These are phyloP conservation scores for Zophobas atratus DNA, from an alignment of 1,140 invertebrate genomes.

Conservation along the genomic window DNA sequence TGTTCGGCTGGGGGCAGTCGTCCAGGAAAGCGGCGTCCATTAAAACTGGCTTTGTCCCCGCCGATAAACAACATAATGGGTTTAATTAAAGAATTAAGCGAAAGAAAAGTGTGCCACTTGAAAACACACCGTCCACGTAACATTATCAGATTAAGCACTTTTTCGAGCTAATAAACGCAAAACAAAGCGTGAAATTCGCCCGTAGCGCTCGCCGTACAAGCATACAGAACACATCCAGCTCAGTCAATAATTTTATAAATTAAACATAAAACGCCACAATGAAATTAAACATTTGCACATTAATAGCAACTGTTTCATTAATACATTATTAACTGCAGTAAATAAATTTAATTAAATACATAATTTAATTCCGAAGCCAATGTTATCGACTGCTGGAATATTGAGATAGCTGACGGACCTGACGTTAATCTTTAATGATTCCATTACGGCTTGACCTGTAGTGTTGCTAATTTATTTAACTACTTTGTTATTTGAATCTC, in stretches of 20 bases:
- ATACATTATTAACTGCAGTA: conserved; percentile 61
- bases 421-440: conserved; percentile 59
- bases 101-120: conserved; percentile 29
- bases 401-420: conserved; percentile 53
- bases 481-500: conserved; percentile 59
- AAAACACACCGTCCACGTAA: conserved; percentile 6
- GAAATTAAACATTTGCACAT: conserved; percentile 60
- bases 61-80: conserved; percentile 15
- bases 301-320: conserved; percentile 63
- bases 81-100: conserved; percentile 27
- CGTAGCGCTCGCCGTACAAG: conserved; percentile 1
- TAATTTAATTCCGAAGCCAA: conserved; percentile 52
- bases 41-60: conserved; percentile 22
- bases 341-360: conserved; percentile 63
- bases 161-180: conserved; percentile 24
- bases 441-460: conserved; percentile 53
- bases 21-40: not conserved
- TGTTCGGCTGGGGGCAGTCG: too few relatives aligned
- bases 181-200: conserved; percentile 12
- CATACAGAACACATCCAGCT: conserved; percentile 34
- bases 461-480: conserved; percentile 60
- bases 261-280: conserved; percentile 54
- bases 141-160: conserved; percentile 36
- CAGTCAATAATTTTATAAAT: conserved; percentile 41
- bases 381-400: conserved; percentile 55